A percentile compares a stretch with the other conserved stretches of the same genome.
These are phyloP conservation scores for Psettodes erumei DNA, from an alignment of 2,113 vertebrate genomes.

Conservation along the genomic window DNA sequence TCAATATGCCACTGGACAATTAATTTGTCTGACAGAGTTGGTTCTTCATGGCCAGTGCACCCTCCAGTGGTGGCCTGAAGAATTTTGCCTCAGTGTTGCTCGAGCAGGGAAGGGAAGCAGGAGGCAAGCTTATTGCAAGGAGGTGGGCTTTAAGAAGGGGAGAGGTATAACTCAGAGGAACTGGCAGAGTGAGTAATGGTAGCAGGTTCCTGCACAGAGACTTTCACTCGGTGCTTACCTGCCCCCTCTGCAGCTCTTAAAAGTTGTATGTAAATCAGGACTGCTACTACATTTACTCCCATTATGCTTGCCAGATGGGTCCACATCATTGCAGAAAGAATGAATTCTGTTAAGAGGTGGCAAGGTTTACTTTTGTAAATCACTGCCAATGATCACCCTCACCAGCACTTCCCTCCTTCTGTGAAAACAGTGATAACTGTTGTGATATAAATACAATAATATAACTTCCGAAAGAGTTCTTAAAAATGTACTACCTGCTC, in stretches of 20 bases:
- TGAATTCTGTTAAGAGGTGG: constrained; percentile 34
- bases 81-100: background rate
- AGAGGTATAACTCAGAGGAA: constrained; percentile 47
- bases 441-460: background rate
- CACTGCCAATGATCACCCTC: too few species aligned
- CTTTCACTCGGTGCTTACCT: constrained; percentile 70
- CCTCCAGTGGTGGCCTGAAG: constrained; percentile 37
- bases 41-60: constrained; percentile 1
- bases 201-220: constrained; percentile 29
- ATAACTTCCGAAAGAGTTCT: too few species aligned
- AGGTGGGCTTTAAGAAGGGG: constrained; percentile 25
- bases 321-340: constrained; percentile 53
- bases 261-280: constrained; percentile 49
- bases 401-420: background rate
- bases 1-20: constrained; percentile 44
- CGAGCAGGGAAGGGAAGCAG: background rate
- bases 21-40: background rate
- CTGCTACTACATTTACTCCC: constrained; percentile 25
- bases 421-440: background rate
- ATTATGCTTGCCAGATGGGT: constrained; percentile 14
- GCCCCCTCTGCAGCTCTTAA: constrained; percentile 50
- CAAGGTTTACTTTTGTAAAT: too few species aligned
- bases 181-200: constrained; percentile 61
- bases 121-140: background rate
- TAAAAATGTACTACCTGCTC: background rate